Base-by-base conservation (phyloP, 2,888 invertebrate genomes). In the Antitype chi region DNA sequence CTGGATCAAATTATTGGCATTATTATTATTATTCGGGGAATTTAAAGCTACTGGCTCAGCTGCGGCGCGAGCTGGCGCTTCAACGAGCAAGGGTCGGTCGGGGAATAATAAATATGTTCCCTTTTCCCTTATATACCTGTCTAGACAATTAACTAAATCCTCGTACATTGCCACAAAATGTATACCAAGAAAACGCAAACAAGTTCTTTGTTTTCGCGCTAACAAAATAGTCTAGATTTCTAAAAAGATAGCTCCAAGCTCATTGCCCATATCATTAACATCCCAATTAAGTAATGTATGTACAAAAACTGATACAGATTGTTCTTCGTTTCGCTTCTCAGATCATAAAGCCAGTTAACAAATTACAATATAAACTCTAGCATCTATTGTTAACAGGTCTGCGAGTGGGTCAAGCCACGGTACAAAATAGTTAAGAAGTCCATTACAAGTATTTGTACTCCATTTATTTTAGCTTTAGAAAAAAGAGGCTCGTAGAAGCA, bases 351-450 rank as follows among this genome's bases (percentile, higher is more conserved):
- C 1, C 57, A 53, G 63, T 69, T 69, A 55, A 64, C 43, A n/a
- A 59, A 74, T 74, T 77, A 77, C 77, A 68, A 57, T 74, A 69
- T 85, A 47, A 81, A 72, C 60, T 81, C 5, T 53, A 69, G 25
- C 49, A 43, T 78, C 74, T 62, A 84, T 85, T 85, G 82, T 84
- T 55, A 70, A 38, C 49, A 20, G 23, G 15, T n/a, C 8, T 49
- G 20, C 3, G 62, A 85, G 63, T 85, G 68, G 85, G 83, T 81
- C 85, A 82, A 0, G 25, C 23, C 7, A 7, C 9, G n/a, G 43
- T 47, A 47, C 43, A 47, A 11, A 47, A 13, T 1, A 47, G 43
- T 47, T 11, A 47, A 74, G 59, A 60, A 74, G 52, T n/a, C n/a
- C n/a, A n/a, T n/a, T n/a, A n/a, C n/a, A n/a, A n/a, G n/a, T n/a